Conservation (phyloP, 2,888 invertebrate species). For the Andrena haemorrhoa region DNA sequence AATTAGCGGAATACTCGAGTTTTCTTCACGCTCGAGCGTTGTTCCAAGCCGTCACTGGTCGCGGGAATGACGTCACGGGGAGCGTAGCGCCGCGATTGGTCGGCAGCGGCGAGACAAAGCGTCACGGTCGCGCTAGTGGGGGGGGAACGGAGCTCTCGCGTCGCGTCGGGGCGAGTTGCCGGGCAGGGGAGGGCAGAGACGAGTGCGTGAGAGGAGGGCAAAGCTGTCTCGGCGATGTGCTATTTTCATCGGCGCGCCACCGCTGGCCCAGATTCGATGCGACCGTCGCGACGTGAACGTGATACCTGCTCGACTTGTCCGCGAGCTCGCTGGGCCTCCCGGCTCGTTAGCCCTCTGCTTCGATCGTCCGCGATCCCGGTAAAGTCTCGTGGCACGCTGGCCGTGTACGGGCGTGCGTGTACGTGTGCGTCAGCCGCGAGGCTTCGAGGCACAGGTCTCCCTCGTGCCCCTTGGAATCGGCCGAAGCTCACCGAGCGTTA, state of each 20-base stretch:
- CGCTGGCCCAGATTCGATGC: slow-evolving; percentile 82
- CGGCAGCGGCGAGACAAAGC: slow-evolving; percentile 17
- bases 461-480: background rate
- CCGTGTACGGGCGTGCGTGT: background rate
- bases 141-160: slow-evolving; percentile 14
- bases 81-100: slow-evolving; percentile 36
- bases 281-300: slow-evolving; percentile 74
- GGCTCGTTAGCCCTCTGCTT: slow-evolving; percentile 1
- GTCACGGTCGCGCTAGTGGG: slow-evolving; percentile 29
- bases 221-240: slow-evolving; percentile 77
- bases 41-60: slow-evolving; percentile 7
- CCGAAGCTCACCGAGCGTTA: slow-evolving; percentile 13
- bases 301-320: slow-evolving; percentile 57
- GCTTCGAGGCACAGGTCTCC: too few species aligned
- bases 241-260: slow-evolving; percentile 80
- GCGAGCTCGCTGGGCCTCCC: slow-evolving; percentile 45
- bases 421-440: too few species aligned
- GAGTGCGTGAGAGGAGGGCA: slow-evolving; percentile 40
- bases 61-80: slow-evolving; percentile 43
- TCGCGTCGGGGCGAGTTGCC: background rate
- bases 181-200: background rate
- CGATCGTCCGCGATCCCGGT: background rate
- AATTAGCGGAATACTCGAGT: background rate
- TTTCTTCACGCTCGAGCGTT: slow-evolving; percentile 12
- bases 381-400: slow-evolving; percentile 2